Base-by-base conservation (phyloP, 2,888 invertebrate genomes). In the Xanthia icteritia region DNA sequence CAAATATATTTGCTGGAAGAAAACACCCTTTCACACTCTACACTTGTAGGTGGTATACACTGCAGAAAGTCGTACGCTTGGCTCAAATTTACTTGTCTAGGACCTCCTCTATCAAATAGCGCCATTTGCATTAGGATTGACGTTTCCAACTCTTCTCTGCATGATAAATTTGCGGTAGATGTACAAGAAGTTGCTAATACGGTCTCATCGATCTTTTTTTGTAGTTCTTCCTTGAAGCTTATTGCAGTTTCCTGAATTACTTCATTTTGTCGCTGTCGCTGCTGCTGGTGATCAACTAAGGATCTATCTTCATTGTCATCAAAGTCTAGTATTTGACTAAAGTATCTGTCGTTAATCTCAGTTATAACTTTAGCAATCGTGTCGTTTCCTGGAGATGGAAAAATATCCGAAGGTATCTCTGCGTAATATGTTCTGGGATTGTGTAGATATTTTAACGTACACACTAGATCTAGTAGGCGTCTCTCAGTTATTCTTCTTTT, bases 101-200 rank as follows among this genome's bases (percentile, higher is more conserved):
- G 71, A 31, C 48, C 48, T 31, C 61, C 71, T 71, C 48, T 45
- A 71, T 71, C 71, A 71, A 36, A 61, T 71, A 76, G 23, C 15
- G 76, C 70, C 70, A 76, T 76, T 45, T 76, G 73, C 73, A 74
- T 74, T 67, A 31, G 31, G 20, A 68, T 54, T 68, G 54, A 68
- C 15, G 54, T 51, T n/a, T 68, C 67, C 39, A 64, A 39, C 39
- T 64, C 42, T 64, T 39, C 64, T 64, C 39, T 64, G 39, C 39
- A 39, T 39, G 42, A 20, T 56, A 48, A 48, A 48, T 17, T 48
- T 48, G 48, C 48, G 17, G 48, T 48, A 48, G 48, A 48, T 20
- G 48, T 48, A 48, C 5, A 48, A 48, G 48, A 48, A 48, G 48
- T 48, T 48, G 48, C 48, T 48, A 48, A 48, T 5, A 48, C 15